Evolutionary conservation across 2,888 invertebrate species (phyloP).

Genomic region (Thysanoteuthis rhombus): DNA sequence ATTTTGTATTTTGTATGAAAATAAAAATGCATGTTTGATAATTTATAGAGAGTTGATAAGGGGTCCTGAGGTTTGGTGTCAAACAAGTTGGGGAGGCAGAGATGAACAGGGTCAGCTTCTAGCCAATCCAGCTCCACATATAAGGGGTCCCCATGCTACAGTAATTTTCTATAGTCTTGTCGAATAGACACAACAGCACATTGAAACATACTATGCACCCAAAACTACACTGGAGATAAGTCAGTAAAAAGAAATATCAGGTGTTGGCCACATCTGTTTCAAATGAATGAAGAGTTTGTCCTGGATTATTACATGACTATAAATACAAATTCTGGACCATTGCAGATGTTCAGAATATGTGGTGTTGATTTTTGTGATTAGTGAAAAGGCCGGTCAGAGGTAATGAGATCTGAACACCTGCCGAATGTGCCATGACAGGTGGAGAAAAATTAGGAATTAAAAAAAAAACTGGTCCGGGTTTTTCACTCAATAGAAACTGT

Average conservation of each 20-base stretch:
- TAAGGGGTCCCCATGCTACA: no score
- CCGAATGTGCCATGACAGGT: not conserved
- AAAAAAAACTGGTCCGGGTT: no score
- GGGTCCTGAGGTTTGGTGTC: not conserved
- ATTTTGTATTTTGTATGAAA: no score
- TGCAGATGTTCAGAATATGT: not conserved
- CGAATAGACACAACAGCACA: no score
- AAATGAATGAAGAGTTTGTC: not conserved
- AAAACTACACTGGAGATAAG: not conserved
- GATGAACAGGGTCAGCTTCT: no score
- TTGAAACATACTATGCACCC: no score
- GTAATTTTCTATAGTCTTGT: no score
- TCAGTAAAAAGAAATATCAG: not conserved
- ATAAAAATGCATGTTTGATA: not conserved
- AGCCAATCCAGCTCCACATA: no score
- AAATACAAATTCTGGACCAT: not conserved
- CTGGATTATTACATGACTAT: slow-evolving; percentile 12
- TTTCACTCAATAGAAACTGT: no score
- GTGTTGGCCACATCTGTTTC: no score
- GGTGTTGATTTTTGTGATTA: not conserved
- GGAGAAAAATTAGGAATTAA: not conserved
- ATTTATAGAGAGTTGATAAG: no score
- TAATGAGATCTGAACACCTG: not conserved
- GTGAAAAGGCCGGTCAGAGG: not conserved
- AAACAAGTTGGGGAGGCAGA: not conserved